Conservation (phyloP, 2,113 vertebrate genomes). For the Saccopteryx bilineata region DNA sequence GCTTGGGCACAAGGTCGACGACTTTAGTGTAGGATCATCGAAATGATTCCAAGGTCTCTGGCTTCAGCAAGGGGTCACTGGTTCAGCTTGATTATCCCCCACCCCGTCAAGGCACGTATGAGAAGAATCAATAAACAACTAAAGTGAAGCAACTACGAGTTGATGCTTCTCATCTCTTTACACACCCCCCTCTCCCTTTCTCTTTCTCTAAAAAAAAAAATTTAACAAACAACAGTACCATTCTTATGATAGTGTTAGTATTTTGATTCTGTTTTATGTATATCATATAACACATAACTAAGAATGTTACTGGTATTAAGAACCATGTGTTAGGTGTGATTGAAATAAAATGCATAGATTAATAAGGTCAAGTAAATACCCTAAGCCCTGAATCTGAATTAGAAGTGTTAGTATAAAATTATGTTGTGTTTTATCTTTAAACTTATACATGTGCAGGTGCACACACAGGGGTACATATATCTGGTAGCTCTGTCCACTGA, state of each 20-base stretch:
- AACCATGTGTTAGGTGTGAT: neutral
- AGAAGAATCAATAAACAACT: too few relatives aligned
- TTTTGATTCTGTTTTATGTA: neutral
- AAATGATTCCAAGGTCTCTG: too few relatives aligned
- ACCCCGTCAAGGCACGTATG: too few relatives aligned
- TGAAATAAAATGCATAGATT: neutral
- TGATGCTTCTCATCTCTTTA: too few relatives aligned
- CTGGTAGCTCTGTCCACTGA: neutral
- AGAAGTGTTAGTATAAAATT: slow-evolving; percentile 27
- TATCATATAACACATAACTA: neutral
- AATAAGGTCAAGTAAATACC: slow-evolving; percentile 15
- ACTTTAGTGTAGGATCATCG: too few relatives aligned
- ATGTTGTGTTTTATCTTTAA: slow-evolving; percentile 21
- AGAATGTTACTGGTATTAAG: neutral
- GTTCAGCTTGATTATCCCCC: too few relatives aligned
- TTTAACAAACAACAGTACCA: neutral
- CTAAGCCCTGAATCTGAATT: neutral
- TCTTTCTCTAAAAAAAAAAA: neutral
- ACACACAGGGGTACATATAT: neutral
- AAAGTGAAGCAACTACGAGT: too few relatives aligned
- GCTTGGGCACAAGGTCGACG: too few relatives aligned
- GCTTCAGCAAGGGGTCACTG: too few relatives aligned
- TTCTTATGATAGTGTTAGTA: neutral
- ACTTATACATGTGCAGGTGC: neutral
- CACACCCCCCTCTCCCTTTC: too few relatives aligned